Conservation (phyloP, 2,888 invertebrate species). For the Lacanobia wlatinum region DNA sequence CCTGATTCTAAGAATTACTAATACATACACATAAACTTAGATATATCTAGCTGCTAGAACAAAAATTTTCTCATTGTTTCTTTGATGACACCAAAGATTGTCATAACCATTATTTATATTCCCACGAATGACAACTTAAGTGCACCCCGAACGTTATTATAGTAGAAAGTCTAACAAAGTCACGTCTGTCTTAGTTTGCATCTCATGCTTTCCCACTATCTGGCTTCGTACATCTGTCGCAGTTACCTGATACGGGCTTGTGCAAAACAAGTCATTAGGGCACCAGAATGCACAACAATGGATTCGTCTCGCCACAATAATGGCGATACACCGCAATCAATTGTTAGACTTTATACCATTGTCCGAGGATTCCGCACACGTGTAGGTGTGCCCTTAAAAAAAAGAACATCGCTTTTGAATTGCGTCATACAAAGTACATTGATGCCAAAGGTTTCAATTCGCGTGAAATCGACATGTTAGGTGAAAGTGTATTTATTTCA, state of each 20-base stretch:
- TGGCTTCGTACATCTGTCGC: conserved; percentile 85
- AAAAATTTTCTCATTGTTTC: conserved; percentile 78
- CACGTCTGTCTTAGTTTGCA: conserved; percentile 89
- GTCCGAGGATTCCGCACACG: conserved; percentile 79
- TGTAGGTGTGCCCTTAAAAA: conserved; percentile 81
- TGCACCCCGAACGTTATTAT: conserved; percentile 81
- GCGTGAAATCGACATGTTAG: conserved; percentile 64
- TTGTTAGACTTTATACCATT: conserved; percentile 64
- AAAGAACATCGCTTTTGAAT: conserved; percentile 73
- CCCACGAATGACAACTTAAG: conserved; percentile 88
- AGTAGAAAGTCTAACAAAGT: conserved; percentile 87
- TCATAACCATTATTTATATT: conserved; percentile 83
- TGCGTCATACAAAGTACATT: conserved; percentile 73
- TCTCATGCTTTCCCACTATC: conserved; percentile 84
- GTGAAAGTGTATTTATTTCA: conserved; percentile 72
- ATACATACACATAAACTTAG: conserved; percentile 3
- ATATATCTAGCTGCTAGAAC: conserved; percentile 47
- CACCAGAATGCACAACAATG: conserved; percentile 77
- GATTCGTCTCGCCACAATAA: conserved; percentile 64
- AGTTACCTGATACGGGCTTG: conserved; percentile 83
- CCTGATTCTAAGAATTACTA: conserved; percentile 13
- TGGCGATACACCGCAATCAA: conserved; percentile 64
- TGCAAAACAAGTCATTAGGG: conserved; percentile 84
- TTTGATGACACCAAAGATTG: conserved; percentile 78
- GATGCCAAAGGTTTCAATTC: conserved; percentile 66